These are phyloP conservation scores for Scophthalmus maximus DNA, from an alignment of 2,113 vertebrate genomes.

Conservation along the genomic window DNA sequence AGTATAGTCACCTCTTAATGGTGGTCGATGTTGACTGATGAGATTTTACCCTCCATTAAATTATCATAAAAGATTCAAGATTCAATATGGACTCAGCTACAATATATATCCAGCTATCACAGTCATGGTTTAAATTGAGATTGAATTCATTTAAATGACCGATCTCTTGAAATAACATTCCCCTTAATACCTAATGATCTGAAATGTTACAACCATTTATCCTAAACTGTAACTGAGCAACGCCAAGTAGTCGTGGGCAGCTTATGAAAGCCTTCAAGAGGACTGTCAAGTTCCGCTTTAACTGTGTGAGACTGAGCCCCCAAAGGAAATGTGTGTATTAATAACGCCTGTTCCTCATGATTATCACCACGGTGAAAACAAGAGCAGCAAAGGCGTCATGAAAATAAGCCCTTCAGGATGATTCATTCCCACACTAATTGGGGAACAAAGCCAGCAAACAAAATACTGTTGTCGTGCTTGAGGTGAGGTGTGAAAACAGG, in stretches of 20 bases:
- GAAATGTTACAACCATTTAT: conserved; percentile 1
- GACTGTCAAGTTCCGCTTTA: conserved; percentile 56
- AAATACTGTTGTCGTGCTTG: conserved; percentile 21
- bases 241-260: conserved; percentile 3
- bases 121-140: not conserved
- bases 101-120: not conserved
- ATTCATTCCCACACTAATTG: conserved; percentile 55
- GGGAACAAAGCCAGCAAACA: conserved; percentile 49
- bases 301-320: conserved; percentile 56
- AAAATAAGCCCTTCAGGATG: conserved; percentile 56
- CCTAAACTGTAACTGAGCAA: conserved; percentile 3
- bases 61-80: too few species aligned
- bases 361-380: conserved; percentile 62
- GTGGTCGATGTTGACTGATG: too few species aligned
- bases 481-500: conserved; percentile 12
- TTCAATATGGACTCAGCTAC: too few species aligned
- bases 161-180: not conserved
- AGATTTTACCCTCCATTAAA: too few species aligned
- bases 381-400: conserved; percentile 54
- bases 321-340: conserved; percentile 66
- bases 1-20: conserved; percentile 1
- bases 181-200: not conserved
- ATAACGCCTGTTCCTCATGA: conserved; percentile 66
- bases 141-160: not conserved
- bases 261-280: conserved; percentile 50